A percentile compares a stretch with the other conserved stretches of the same genome.
These are phyloP conservation scores for Sardina pilchardus DNA, from an alignment of 2,113 vertebrate species.

Conservation along the genomic window DNA sequence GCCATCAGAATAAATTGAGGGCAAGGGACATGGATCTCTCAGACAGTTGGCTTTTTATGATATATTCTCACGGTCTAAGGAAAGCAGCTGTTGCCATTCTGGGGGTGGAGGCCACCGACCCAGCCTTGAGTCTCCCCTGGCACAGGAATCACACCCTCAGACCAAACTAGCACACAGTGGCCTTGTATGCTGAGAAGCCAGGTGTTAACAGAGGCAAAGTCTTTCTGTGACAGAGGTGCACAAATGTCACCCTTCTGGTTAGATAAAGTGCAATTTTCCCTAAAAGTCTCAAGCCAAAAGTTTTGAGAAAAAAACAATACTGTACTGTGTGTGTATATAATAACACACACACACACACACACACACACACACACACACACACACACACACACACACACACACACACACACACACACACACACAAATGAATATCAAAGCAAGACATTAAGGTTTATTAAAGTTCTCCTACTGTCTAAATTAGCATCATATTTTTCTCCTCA, in stretches of 20 bases:
- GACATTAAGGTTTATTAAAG: no score
- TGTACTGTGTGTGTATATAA: no score
- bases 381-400: no score
- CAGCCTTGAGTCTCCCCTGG: not conserved
- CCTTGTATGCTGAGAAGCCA: constrained; percentile 36
- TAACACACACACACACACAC: no score
- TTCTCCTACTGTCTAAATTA: no score
- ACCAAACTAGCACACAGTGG: constrained; percentile 40
- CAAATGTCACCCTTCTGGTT: not conserved
- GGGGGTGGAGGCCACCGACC: constrained; percentile 38
- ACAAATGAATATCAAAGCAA: no score
- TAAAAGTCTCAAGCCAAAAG: no score
- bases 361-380: no score
- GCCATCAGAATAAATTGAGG: constrained; percentile 34
- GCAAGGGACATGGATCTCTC: not conserved
- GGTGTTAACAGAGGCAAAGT: constrained; percentile 41
- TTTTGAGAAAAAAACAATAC: no score
- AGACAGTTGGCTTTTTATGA: constrained; percentile 36
- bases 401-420: no score
- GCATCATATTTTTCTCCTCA: no score
- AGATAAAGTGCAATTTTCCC: no score
- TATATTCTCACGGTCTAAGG: constrained; percentile 43
- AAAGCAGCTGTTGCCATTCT: constrained; percentile 24
- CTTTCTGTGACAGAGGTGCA: not conserved
- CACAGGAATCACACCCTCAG: not conserved